Percentiles rank a stretch among this genome's conserved stretches.
Evolutionary conservation across 2,113 vertebrate species (phyloP).

Genomic region (Corythornis madagascariensis): DNA sequence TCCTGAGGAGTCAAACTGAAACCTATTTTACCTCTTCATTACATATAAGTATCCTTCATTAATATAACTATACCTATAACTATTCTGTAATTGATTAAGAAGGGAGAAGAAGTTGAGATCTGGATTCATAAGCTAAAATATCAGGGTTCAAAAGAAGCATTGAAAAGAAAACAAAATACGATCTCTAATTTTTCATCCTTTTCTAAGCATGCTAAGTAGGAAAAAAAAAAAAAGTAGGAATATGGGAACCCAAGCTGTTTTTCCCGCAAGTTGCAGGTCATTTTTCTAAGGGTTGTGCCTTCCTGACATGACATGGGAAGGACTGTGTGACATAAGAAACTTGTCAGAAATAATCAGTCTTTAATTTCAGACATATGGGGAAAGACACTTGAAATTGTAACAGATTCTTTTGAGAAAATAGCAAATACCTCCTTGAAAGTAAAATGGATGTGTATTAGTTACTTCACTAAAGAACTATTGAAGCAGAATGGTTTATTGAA

Average conservation of each 20-base stretch:
- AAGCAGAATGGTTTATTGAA: not conserved
- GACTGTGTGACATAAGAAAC: constrained; percentile 61
- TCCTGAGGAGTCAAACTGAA: not conserved
- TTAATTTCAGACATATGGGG: constrained; percentile 16
- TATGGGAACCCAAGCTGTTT: not conserved
- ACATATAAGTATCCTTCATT: not conserved
- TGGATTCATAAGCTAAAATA: not conserved
- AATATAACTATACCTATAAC: too few relatives aligned
- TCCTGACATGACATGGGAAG: constrained; percentile 45
- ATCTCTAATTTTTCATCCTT: not conserved
- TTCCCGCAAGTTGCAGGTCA: not conserved
- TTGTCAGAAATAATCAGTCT: constrained; percentile 64
- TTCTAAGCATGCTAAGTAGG: not conserved
- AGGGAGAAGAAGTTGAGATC: not conserved
- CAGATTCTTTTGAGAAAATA: constrained; percentile 9
- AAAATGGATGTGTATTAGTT: not conserved
- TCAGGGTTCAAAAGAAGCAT: not conserved
- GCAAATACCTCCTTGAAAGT: not conserved
- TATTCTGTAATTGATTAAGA: not conserved
- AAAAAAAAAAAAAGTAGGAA: not conserved
- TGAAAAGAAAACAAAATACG: not conserved
- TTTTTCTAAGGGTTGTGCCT: constrained; percentile 38
- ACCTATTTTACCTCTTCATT: not conserved
- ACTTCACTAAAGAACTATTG: not conserved
- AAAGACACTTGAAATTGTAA: constrained; percentile 32